Percentiles rank a stretch among this genome's conserved stretches.
Evolutionary conservation across 2,888 invertebrate genomes (phyloP).

Genomic region (Tenthredo notha): DNA sequence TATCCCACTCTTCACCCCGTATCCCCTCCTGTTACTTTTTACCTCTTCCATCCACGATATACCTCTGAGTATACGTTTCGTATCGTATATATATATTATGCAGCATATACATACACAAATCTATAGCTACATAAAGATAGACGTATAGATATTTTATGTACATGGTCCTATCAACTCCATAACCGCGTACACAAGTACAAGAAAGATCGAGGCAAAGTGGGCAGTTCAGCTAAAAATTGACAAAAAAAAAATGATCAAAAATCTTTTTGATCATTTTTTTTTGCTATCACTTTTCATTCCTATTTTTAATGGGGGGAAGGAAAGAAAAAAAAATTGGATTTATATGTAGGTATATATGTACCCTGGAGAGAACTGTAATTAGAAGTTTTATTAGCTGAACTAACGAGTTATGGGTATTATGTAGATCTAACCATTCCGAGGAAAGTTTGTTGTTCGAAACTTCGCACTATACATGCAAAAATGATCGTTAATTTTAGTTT

Average conservation of each 20-base stretch:
- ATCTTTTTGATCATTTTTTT: no score
- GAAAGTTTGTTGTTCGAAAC: slow-evolving; percentile 9
- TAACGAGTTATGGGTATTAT: slow-evolving; percentile 6
- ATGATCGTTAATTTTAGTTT: slow-evolving; percentile 19
- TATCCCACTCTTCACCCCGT: slow-evolving; percentile 61
- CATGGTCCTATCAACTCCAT: neutral
- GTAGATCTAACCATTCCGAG: neutral
- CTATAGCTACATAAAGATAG: neutral
- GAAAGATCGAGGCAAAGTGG: no score
- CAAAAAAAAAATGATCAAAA: neutral
- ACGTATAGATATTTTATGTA: neutral
- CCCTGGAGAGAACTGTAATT: neutral
- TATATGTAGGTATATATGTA: neutral
- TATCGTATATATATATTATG: neutral
- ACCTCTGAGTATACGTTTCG: neutral
- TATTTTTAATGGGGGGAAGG: neutral
- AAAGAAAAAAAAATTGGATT: slow-evolving; percentile 2
- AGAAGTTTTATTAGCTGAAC: neutral
- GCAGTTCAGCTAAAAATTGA: neutral
- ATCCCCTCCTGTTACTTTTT: neutral
- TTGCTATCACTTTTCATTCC: neutral
- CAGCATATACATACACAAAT: neutral
- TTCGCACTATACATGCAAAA: slow-evolving; percentile 25
- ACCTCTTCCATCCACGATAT: slow-evolving; percentile 7
- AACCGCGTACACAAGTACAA: neutral